A percentile compares a stretch with the other conserved stretches of the same genome.
Conservation (phyloP, 2,797 vertebrate species). For the Tiaroga cobitis region DNA sequence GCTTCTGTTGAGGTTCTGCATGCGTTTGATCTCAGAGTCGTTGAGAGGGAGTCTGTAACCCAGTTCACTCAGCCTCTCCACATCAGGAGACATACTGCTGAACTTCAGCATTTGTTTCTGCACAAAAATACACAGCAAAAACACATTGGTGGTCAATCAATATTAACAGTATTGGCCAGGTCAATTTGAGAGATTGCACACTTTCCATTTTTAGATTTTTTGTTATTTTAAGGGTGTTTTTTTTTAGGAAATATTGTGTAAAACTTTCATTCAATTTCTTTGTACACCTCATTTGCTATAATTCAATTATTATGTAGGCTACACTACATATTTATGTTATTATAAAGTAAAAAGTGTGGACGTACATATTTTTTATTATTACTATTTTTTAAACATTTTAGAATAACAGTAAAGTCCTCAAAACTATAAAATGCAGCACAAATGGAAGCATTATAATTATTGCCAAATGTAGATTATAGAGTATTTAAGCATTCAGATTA, state of each 20-base stretch:
- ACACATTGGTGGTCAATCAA: neutral
- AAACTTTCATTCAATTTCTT: neutral
- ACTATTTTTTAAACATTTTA: no score
- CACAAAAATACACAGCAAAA: neutral
- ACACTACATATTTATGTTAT: no score
- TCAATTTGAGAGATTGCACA: neutral
- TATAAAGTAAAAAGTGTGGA: neutral
- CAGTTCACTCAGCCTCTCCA: constrained; percentile 91
- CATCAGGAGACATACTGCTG: constrained; percentile 88
- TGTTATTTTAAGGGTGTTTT: neutral
- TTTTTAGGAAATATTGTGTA: neutral
- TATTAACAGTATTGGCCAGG: neutral
- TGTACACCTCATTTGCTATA: neutral
- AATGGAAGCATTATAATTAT: neutral
- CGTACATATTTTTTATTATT: no score
- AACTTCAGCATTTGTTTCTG: constrained; percentile 92
- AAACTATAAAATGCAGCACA: neutral
- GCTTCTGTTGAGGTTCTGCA: constrained; percentile 91
- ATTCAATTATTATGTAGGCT: neutral
- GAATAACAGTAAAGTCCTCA: no score
- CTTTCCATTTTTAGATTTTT: neutral
- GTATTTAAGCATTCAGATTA: neutral
- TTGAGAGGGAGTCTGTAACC: constrained; percentile 91
- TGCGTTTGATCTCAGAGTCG: constrained; percentile 90
- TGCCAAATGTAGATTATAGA: neutral